phyloP scores from a whole-genome alignment of 2,113 vertebrate species.

The Holacanthus passer region DNA sequence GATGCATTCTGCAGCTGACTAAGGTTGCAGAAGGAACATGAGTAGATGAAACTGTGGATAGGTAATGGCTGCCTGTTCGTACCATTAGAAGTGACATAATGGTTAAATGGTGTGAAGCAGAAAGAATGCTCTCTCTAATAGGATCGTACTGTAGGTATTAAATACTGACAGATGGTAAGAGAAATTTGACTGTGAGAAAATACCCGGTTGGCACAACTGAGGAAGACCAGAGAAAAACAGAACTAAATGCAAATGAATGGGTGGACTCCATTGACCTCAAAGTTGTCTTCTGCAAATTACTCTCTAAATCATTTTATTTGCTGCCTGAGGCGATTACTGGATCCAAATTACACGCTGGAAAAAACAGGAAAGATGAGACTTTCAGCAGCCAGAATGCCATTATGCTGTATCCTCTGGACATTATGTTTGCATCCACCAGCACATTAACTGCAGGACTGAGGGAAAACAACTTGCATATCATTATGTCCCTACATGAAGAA shows the following conservation, averaged over 20 bases:
- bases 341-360: conserved; percentile 67
- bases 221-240: conserved; percentile 34
- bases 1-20: too few species aligned
- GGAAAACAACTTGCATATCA: neutral
- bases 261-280: conserved; percentile 66
- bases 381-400: conserved; percentile 44
- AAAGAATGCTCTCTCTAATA: conserved; percentile 17
- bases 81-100: conserved; percentile 26
- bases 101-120: conserved; percentile 31
- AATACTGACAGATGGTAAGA: conserved; percentile 63
- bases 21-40: neutral
- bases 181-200: conserved; percentile 47
- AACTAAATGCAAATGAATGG: conserved; percentile 57
- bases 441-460: conserved; percentile 14
- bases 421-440: conserved; percentile 30
- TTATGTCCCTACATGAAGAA: neutral
- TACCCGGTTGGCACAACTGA: conserved; percentile 36
- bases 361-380: conserved; percentile 56
- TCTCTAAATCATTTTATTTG: conserved; percentile 71
- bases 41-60: neutral
- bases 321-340: conserved; percentile 67
- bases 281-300: conserved; percentile 68
- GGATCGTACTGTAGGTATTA: conserved; percentile 20
- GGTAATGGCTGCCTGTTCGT: conserved; percentile 8
- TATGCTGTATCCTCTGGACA: conserved; percentile 51